Base-by-base conservation (phyloP, 2,113 vertebrate species). In the Neomonachus schauinslandi region DNA sequence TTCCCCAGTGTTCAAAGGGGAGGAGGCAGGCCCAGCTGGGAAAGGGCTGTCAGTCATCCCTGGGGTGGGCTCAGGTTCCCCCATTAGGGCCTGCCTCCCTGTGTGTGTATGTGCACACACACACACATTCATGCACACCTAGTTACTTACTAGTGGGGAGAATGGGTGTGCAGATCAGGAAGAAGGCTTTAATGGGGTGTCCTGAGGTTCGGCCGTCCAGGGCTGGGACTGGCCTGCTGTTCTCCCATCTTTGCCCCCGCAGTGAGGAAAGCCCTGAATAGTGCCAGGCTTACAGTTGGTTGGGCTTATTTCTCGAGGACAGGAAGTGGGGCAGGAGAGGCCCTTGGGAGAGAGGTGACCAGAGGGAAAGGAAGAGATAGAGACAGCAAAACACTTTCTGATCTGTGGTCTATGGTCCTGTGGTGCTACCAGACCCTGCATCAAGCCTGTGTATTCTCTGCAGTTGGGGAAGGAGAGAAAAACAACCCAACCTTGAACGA, bases 401-500 rank as follows among this genome's bases (percentile, higher is more conserved):
- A 49, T 51, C 10, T 31, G 57, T 24, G 19, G 13, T 42, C 77
- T 74, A 0, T 26, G 28, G 80, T 76, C 84, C 39, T 28, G 15
- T 1, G 12, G 85, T 1, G 3, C 18, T 2, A 16, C 18, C 36
- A 57, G 79, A 55, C 55, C 67, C 51, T 42, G 0, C 10, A 14
- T 9, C 7, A 14, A 55, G 28, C 42, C 46, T n/a, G 31, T 13
- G 46, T 7, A 10, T 85, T 61, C 57, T 39, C 22, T 13, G n/a
- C 33, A 2, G 15, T 4, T 51, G 69, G 83, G 24, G 51, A 81
- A 83, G 16, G 57, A 53, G 39, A 94, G 21, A 61, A 59, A 93
- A 22, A 46, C 16, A 21, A 10, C 6, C 36, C 9, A 2, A 12
- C 26, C 11, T 67, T 2, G 8, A 55, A 21, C 0, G 7, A 8